Percentiles rank a stretch among this genome's conserved stretches.
phyloP scores from a whole-genome alignment of 2,113 vertebrate genomes.

The Gymnocephalus cernua region DNA sequence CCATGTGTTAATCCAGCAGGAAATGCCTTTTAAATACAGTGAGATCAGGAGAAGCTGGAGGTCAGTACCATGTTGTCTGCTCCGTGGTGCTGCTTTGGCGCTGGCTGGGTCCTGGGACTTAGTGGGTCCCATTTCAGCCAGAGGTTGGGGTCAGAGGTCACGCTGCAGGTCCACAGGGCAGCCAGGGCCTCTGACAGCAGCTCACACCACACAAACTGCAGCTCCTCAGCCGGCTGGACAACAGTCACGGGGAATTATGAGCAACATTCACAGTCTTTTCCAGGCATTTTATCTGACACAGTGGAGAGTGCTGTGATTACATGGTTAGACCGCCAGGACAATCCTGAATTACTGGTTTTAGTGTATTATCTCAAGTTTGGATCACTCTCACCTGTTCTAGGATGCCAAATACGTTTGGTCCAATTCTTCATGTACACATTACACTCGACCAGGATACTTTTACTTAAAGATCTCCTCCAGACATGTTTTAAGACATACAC shows the following conservation, averaged over 20 bases:
- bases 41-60: background rate
- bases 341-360: background rate
- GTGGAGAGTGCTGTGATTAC: background rate
- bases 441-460: too few relatives aligned
- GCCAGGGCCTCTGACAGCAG: conserved; percentile 87
- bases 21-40: background rate
- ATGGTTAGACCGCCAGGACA: background rate
- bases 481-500: too few relatives aligned
- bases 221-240: conserved; percentile 84
- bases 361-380: background rate
- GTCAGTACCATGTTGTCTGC: conserved; percentile 71
- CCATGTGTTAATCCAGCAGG: background rate
- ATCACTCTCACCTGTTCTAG: background rate
- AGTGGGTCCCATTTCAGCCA: conserved; percentile 92
- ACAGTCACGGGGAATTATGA: background rate
- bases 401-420: background rate
- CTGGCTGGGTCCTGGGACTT: conserved; percentile 47
- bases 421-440: too few relatives aligned
- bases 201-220: conserved; percentile 88
- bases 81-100: conserved; percentile 50
- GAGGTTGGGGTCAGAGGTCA: conserved; percentile 88
- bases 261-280: background rate
- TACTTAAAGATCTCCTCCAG: too few relatives aligned
- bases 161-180: conserved; percentile 91
- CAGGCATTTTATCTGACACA: background rate